Conservation (phyloP, 1,140 invertebrate species). For the Drosophila orosa region DNA sequence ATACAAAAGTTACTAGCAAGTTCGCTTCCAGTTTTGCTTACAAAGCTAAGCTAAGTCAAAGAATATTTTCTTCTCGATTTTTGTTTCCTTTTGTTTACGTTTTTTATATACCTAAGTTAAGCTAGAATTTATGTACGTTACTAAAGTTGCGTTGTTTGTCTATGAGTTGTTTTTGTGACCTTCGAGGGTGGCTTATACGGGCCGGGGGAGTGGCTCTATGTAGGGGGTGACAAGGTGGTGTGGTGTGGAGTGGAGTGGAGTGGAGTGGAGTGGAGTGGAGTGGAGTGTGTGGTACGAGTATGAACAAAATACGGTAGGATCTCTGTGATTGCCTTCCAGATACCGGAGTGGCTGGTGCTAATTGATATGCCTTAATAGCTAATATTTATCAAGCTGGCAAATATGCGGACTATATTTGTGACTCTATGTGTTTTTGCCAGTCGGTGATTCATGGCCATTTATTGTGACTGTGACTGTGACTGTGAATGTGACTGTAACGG, state of each 20-base stretch:
- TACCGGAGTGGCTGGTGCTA: constrained; percentile 25
- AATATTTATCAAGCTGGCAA: constrained; percentile 37
- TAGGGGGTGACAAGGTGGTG: background rate
- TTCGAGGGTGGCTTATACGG: constrained; percentile 25
- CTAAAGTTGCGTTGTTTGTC: constrained; percentile 53
- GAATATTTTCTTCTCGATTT: constrained; percentile 50
- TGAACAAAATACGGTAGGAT: constrained; percentile 24
- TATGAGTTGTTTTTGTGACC: constrained; percentile 53
- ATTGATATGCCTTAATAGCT: constrained; percentile 54
- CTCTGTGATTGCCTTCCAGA: constrained; percentile 14
- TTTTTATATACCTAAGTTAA: constrained; percentile 61
- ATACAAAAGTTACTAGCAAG: constrained; percentile 46
- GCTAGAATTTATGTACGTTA: constrained; percentile 52
- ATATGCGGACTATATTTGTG: constrained; percentile 22
- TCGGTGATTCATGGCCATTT: constrained; percentile 37
- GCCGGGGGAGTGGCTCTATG: constrained; percentile 5
- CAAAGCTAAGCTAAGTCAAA: constrained; percentile 61
- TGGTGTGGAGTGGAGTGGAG: constrained; percentile 5
- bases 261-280: no score
- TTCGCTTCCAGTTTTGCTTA: constrained; percentile 52
- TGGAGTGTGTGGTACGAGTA: constrained; percentile 23
- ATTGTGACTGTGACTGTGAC: constrained; percentile 1
- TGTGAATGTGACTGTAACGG: constrained; percentile 5
- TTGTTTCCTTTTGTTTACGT: constrained; percentile 44
- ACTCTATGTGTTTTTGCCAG: constrained; percentile 15